Evolutionary conservation across 2,888 invertebrate species (phyloP), one percentile per base, ranked within the genome.

Genomic region (Protodeltote pygarga): DNA sequence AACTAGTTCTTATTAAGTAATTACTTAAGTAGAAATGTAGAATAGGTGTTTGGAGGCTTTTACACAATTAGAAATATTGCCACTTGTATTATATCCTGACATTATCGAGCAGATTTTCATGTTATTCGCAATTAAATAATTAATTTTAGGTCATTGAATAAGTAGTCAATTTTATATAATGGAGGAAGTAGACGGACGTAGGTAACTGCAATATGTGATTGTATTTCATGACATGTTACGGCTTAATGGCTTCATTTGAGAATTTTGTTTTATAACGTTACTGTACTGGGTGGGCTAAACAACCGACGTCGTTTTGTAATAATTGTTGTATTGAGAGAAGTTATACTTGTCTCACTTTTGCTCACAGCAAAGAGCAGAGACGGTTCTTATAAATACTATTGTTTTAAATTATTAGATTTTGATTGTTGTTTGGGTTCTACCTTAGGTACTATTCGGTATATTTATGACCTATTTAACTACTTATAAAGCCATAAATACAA

Each of bases 1-100:
- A 57, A 70, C 70, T 78, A 79, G 71, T 71, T 73, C 69, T 67
- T 59, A 72, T 53, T 72, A 76, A 72, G 72, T 60, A 55, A 65
- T 57, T 65, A 67, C 46, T 73, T 63, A 71, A 58, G 74, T 86
- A 88, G 81, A 75, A 77, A 72, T 45, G 85, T 89, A 85, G 85
- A 71, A 76, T 90, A 90, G 90, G 85, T 81, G 90, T 91, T 91
- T 91, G 83, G 91, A 91, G 72, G 91, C 91, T 91, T 91, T 91
- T 91, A 91, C 91, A 91, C 89, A 64, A 82, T 75, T 87, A 86
- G 79, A 72, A 73, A 77, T 81, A 83, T 80, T 78, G 75, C 75
- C 85, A 87, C 82, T 53, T 85, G 87, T 89, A 86, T 78, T 73
- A 85, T 83, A 62, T 73, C 80, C 80, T 78, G 79, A 75, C 77